Base-by-base conservation (phyloP, 1,140 invertebrate genomes). In the Drosophila hydei region DNA sequence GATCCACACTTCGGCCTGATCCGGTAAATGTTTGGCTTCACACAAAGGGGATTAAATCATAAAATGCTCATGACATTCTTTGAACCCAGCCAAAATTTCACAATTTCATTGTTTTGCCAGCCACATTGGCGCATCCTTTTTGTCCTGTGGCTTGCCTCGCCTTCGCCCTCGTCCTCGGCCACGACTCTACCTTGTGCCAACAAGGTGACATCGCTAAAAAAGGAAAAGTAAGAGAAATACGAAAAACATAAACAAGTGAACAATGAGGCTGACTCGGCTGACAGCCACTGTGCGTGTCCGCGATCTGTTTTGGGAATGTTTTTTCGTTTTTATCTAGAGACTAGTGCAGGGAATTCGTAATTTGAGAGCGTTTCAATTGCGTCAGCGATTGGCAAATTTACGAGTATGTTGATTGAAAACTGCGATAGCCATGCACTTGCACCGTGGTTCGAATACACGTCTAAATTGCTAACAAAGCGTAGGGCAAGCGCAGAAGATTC, bases 21-120 rank as follows among this genome's bases (percentile, higher is more conserved):
- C 78, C 74, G 43, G 72, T 62, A 62, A 79, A 85, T 85, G 81
- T 87, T 80, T 85, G 61, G 62, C 77, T 74, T 85, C 81, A 74
- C 81, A 77, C 77, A 80, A 85, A 76, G 62, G 62, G 70, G 81
- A 87, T 87, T 85, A 85, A 75, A 79, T 65, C 79, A 72, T 84
- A 84, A 83, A 83, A 75, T 48, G 47, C 60, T 77, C 68, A 76
- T 47, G 61, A 70, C 62, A 73, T 85, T 85, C 79, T 63, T 14
- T 71, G 42, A 68, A 75, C 62, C 55, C 68, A 42, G 30, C 12
- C 14, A 16, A 55, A 69, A 75, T 72, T 79, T 36, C 68, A 72
- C 68, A 84, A 75, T 85, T 75, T 85, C 81, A 85, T 85, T 85
- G 76, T 85, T 80, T 85, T 85, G 77, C 63, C 80, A 84, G 67